Conservation (phyloP, 2,113 vertebrate genomes). For the Salvator merianae region DNA sequence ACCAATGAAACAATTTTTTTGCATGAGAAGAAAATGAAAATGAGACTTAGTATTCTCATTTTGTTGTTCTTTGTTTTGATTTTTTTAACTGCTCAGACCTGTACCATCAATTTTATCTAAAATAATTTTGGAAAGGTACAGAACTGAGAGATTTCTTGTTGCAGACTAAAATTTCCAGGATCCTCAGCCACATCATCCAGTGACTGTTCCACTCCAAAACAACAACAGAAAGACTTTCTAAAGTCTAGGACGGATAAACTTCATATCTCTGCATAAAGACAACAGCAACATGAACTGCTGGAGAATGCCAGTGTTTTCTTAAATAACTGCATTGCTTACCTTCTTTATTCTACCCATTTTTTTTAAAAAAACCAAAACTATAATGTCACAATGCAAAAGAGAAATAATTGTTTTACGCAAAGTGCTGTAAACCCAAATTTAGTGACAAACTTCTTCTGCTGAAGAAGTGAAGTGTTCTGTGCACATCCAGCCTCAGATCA, state of each 20-base stretch:
- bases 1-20: too few species aligned
- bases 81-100: background rate
- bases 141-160: too few species aligned
- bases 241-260: too few species aligned
- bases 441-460: background rate
- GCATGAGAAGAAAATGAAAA: background rate
- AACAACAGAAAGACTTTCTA: too few species aligned
- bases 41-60: background rate
- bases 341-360: background rate
- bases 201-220: too few species aligned
- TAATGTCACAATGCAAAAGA: background rate
- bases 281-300: background rate
- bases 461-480: background rate
- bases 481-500: background rate
- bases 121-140: background rate
- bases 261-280: background rate
- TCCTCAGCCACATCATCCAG: too few species aligned
- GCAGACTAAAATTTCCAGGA: too few species aligned
- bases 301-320: background rate
- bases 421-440: background rate
- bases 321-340: background rate
- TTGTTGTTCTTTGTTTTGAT: background rate
- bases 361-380: background rate
- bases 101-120: background rate
- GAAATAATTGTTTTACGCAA: background rate